Conservation (phyloP, 2,888 invertebrate genomes). For the Oligia fasciuncula region DNA sequence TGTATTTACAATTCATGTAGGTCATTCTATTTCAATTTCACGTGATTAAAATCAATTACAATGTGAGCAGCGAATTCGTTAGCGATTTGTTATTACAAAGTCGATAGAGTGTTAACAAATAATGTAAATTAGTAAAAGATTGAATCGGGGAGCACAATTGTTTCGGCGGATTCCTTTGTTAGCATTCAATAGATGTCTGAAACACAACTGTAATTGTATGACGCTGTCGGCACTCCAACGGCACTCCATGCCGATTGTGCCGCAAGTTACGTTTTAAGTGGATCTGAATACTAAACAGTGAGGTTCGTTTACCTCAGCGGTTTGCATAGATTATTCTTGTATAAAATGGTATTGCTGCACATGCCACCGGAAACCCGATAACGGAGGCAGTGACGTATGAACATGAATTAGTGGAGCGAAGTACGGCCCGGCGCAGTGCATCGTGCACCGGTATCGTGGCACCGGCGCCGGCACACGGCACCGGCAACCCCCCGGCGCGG, state of each 20-base stretch:
- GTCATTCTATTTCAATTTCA: constrained; percentile 36
- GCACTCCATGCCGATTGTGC: constrained; percentile 34
- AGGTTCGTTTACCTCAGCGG: constrained; percentile 73
- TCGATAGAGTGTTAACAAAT: constrained; percentile 38
- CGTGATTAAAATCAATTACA: constrained; percentile 49
- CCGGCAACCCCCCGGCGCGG: constrained; percentile 31
- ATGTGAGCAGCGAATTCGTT: constrained; percentile 44
- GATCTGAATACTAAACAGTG: constrained; percentile 66
- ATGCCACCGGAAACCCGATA: constrained; percentile 80
- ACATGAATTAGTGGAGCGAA: constrained; percentile 71
- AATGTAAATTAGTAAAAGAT: constrained; percentile 58
- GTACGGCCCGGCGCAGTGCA: constrained; percentile 57
- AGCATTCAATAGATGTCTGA: constrained; percentile 58
- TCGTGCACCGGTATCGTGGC: constrained; percentile 51
- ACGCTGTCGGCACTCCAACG: constrained; percentile 32
- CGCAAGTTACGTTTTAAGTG: constrained; percentile 52
- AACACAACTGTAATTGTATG: constrained; percentile 46
- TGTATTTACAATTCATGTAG: constrained; percentile 34
- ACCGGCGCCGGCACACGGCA: constrained; percentile 29
- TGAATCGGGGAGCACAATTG: constrained; percentile 45
- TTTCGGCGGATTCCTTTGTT: constrained; percentile 53
- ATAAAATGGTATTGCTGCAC: constrained; percentile 69
- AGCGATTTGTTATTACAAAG: constrained; percentile 36
- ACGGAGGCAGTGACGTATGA: constrained; percentile 73
- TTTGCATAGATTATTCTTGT: constrained; percentile 74